A percentile compares a stretch with the other conserved stretches of the same genome.
phyloP scores from a whole-genome alignment of 2,797 vertebrate species.

The Enteromius radiatus region DNA sequence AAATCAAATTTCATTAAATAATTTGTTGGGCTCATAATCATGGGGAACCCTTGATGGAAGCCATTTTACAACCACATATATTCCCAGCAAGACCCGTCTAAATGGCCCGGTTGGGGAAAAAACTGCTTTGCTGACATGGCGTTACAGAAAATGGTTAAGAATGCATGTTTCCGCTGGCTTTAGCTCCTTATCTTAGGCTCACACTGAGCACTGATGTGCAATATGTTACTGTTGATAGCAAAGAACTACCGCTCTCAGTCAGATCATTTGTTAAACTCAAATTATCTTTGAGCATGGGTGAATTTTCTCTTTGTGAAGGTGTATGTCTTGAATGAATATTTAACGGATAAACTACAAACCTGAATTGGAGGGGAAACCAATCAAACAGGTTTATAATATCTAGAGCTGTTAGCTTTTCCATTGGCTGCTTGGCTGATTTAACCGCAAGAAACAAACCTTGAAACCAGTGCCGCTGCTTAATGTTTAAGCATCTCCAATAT shows the following conservation, averaged over 20 bases:
- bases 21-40: conserved; percentile 61
- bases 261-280: conserved; percentile 10
- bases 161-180: conserved; percentile 29
- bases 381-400: neutral
- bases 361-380: neutral
- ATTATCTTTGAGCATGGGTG: conserved; percentile 26
- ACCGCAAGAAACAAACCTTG: neutral
- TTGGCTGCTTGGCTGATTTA: conserved; percentile 15
- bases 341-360: neutral
- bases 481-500: neutral
- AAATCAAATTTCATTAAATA: conserved; percentile 27
- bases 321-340: neutral
- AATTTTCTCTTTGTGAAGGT: conserved; percentile 23
- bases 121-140: conserved; percentile 62
- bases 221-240: conserved; percentile 39
- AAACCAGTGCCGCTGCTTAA: neutral
- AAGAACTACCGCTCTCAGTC: conserved; percentile 24
- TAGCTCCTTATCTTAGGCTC: conserved; percentile 21
- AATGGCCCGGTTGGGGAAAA: conserved; percentile 58
- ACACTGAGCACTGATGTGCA: conserved; percentile 30
- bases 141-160: conserved; percentile 49
- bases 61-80: conserved; percentile 45
- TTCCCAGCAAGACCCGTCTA: conserved; percentile 64
- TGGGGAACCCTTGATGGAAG: conserved; percentile 61
- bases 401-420: neutral